These are phyloP conservation scores for Hemichromis elongatus DNA, from an alignment of 2,113 vertebrate species.

Conservation along the genomic window DNA sequence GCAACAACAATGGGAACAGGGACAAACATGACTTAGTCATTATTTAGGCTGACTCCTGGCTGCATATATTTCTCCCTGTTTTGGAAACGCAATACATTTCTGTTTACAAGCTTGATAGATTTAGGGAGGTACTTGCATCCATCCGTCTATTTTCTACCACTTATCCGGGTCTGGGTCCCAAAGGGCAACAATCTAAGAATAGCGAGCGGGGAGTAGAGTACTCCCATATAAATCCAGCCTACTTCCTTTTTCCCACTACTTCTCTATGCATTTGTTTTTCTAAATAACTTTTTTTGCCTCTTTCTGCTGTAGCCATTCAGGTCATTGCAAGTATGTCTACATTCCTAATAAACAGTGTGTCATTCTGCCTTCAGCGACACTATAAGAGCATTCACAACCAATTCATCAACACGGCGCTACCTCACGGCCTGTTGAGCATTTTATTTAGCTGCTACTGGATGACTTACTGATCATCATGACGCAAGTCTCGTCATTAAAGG, in stretches of 20 bases:
- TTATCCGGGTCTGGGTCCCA: neutral
- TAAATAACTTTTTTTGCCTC: neutral
- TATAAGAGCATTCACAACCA: neutral
- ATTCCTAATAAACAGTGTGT: neutral
- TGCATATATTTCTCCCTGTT: neutral
- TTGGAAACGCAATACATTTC: neutral
- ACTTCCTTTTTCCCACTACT: neutral
- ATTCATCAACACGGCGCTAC: neutral
- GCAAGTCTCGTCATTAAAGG: slow-evolving; percentile 92
- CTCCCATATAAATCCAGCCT: neutral
- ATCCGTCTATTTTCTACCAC: neutral
- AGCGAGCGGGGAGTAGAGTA: neutral
- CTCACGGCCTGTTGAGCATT: neutral
- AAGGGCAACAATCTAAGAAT: neutral
- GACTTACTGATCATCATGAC: slow-evolving; percentile 95
- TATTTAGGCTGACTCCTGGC: neutral
- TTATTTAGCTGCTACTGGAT: neutral
- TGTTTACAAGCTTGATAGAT: neutral
- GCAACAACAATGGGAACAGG: neutral
- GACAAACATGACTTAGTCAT: neutral
- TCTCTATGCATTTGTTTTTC: neutral
- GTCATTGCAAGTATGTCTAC: neutral
- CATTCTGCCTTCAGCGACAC: neutral
- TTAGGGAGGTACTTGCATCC: neutral
- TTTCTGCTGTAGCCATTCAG: neutral